These are phyloP conservation scores for Carcharodon carcharias DNA, from an alignment of 2,797 vertebrate genomes.

Conservation along the genomic window DNA sequence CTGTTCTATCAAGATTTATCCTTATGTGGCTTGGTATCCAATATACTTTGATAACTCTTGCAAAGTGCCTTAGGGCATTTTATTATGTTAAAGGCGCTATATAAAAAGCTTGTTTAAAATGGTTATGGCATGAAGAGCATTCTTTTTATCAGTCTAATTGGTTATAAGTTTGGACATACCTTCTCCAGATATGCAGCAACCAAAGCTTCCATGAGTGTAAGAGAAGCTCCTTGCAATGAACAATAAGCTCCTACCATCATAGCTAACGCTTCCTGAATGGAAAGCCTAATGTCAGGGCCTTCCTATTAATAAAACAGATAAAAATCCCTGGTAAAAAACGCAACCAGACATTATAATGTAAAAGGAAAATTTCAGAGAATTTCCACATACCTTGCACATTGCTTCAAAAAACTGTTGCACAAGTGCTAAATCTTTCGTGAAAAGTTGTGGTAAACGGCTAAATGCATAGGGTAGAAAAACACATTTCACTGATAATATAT, in stretches of 20 bases:
- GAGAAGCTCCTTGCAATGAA: slow-evolving; percentile 85
- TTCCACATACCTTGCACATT: slow-evolving; percentile 81
- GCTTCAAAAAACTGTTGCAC: slow-evolving; percentile 98
- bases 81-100: background rate
- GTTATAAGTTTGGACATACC: slow-evolving; percentile 52
- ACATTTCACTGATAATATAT: slow-evolving; percentile 5
- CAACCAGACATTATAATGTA: background rate
- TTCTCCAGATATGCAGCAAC: slow-evolving; percentile 92
- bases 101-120: background rate
- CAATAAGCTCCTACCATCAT: slow-evolving; percentile 97
- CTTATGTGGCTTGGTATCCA: background rate
- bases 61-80: background rate
- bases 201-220: slow-evolving; percentile 96
- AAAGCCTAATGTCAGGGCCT: slow-evolving; percentile 85
- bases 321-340: slow-evolving; percentile 28
- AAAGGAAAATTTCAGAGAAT: background rate
- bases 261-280: slow-evolving; percentile 93
- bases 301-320: slow-evolving; percentile 60
- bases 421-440: slow-evolving; percentile 93
- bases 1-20: background rate
- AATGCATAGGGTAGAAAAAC: slow-evolving; percentile 6
- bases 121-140: background rate
- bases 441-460: slow-evolving; percentile 96
- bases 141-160: background rate
- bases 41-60: background rate